Evolutionary conservation across 2,113 vertebrate genomes (phyloP).

Genomic region (Phalacrocorax aristotelis): DNA sequence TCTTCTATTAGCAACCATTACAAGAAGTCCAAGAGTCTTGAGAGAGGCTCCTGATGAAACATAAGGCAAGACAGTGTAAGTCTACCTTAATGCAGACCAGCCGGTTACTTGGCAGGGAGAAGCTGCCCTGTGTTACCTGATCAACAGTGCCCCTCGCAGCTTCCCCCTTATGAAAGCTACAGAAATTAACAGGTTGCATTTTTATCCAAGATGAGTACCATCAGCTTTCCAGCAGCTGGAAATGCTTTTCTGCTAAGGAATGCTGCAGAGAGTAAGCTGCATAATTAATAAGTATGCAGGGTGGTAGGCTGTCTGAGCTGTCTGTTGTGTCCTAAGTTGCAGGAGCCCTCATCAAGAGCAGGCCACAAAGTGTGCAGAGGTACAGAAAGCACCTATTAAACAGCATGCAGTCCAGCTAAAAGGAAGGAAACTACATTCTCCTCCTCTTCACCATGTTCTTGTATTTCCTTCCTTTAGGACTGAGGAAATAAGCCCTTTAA

Average conservation of each 20-base stretch:
- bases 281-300: neutral
- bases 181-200: neutral
- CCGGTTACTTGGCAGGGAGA: neutral
- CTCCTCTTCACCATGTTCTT: neutral
- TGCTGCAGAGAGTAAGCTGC: neutral
- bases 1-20: neutral
- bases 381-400: neutral
- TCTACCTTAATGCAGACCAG: neutral
- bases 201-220: neutral
- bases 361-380: rapidly evolving
- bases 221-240: neutral
- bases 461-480: neutral
- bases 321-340: neutral
- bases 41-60: neutral
- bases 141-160: neutral
- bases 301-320: neutral
- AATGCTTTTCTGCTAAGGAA: neutral
- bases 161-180: neutral
- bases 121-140: neutral
- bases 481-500: neutral
- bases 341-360: neutral
- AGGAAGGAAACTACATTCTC: neutral
- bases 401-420: neutral
- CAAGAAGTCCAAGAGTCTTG: neutral
- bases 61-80: neutral